Base-by-base conservation (phyloP, 2,113 vertebrate genomes). In the Azemiops feae region DNA sequence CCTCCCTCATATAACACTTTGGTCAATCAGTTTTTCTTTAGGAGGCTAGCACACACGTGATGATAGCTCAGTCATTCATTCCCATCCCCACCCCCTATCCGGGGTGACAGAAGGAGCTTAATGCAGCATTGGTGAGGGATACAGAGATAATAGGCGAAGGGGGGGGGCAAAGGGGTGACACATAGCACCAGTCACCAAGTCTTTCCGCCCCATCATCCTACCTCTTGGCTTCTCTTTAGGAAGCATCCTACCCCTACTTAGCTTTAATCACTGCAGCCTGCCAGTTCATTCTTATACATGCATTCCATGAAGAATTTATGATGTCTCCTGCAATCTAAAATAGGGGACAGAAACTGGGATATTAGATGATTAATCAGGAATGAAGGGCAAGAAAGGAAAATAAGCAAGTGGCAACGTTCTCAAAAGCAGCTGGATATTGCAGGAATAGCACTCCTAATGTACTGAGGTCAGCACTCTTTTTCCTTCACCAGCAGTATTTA, bases 41-140 rank as follows among this genome's bases (percentile, higher is more conserved):
- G 91, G 92, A 94, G 91, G 91, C 92, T 93, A 94, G 86, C 95
- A 85, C 92, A 69, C 96, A 95, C 96, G 96, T 96, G 95, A 96
- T 88, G 89, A 43, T 22, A 22, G 74, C 92, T 57, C 92, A 50
- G 55, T 93, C 92, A 93, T 57, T 89, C n/a, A 55, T 14, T 43
- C 52, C 23, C 2, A 34, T 20, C 1, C 12, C 54, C 43, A 43
- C 43, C 74, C 43, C 50, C n/a, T 1, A 27, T 14, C 47, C 58
- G 20, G 55, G 87, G 92, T 64, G 93, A 92, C 95, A 93, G 85
- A 88, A 52, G 93, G 53, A 92, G 95, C 94, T 94, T 93, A 92
- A 93, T 87, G 93, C 94, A 89, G 92, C 92, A 92, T 45, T 52
- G n/a, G 92, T 43, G 81, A 88, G 90, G n/a, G 8, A 39, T 8